Percentiles rank a stretch among this genome's conserved stretches.
phyloP scores from a whole-genome alignment of 92 coral and sea anemone genomes.

The Palythoa caribaeorum region DNA sequence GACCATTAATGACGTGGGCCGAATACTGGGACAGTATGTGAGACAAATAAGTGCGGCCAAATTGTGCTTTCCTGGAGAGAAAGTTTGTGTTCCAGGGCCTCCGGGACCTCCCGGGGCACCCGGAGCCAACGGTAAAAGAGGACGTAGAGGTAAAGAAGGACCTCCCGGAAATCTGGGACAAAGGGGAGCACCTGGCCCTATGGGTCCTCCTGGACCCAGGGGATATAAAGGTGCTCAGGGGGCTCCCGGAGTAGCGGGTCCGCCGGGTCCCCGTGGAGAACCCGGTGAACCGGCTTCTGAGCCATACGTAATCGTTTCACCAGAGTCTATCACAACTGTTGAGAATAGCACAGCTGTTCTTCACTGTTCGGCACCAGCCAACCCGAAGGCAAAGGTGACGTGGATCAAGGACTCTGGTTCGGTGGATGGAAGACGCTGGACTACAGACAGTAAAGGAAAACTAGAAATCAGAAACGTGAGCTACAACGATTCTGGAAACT shows the following conservation, averaged over 20 bases:
- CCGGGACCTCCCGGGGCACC: background rate
- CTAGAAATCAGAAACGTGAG: background rate
- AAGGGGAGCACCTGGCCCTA: background rate
- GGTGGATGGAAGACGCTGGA: background rate
- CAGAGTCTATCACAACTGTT: background rate
- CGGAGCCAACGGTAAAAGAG: background rate
- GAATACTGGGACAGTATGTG: background rate
- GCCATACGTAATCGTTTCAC: background rate
- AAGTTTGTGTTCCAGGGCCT: background rate
- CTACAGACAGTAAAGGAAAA: constrained; percentile 7
- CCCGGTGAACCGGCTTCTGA: background rate
- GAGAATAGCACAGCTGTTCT: constrained; percentile 1
- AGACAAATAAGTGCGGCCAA: background rate
- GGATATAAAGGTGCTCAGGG: background rate
- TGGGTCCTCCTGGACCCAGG: background rate
- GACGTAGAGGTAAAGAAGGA: background rate
- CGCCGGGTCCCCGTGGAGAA: background rate
- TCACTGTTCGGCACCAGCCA: background rate
- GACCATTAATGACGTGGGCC: constrained; percentile 5
- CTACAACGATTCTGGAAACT: background rate
- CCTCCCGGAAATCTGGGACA: background rate
- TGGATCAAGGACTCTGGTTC: background rate
- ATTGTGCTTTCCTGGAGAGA: constrained; percentile 2
- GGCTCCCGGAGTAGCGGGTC: background rate
- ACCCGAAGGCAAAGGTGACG: background rate